Evolutionary conservation across 2,113 vertebrate species (phyloP), one percentile per base, ranked within the genome.

Genomic region (Candoia aspera): DNA sequence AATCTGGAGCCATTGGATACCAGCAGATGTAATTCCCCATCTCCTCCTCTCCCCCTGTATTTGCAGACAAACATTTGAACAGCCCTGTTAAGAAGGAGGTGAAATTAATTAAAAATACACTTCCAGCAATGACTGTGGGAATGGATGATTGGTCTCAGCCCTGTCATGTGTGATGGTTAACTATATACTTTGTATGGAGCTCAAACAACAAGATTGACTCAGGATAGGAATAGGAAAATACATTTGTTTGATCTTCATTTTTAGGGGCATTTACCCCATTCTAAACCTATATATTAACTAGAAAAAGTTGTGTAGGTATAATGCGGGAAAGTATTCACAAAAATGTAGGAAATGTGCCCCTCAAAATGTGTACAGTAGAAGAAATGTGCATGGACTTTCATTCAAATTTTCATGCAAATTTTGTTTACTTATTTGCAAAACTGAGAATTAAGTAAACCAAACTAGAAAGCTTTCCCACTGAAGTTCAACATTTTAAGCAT

Each of bases 401-500:
- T 11, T 64, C 62, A 64, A 29, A 29, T 10, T 13, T 64, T 29
- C 3, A 64, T 64, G 62, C 62, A 26, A 62, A 64, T 64, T 64
- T 29, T 64, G 26, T 64, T 64, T 26, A 64, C 26, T 64, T 64
- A 29, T 64, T 64, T 29, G 26, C 26, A n/a, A 4, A 29, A n/a
- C 26, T 29, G 60, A 64, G 62, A 64, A 64, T 64, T 64, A 12
- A 26, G 23, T 62, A 62, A 62, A 26, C 23, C 13, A 29, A 62
- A 9, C 23, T n/a, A 64, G 62, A n/a, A 29, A 64, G 60, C 9
- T 26, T 62, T 62, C 60, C 60, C 9, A 9, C 26, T 26, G 60
- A 62, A 62, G 12, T 19, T 79, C 83, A 92, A 90, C 93, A 94
- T 86, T 2, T 21, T 91, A 89, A 94, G 54, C 90, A 83, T 91